Evolutionary conservation across 2,888 invertebrate species (phyloP).

Genomic region (Zeuzera pyrina): DNA sequence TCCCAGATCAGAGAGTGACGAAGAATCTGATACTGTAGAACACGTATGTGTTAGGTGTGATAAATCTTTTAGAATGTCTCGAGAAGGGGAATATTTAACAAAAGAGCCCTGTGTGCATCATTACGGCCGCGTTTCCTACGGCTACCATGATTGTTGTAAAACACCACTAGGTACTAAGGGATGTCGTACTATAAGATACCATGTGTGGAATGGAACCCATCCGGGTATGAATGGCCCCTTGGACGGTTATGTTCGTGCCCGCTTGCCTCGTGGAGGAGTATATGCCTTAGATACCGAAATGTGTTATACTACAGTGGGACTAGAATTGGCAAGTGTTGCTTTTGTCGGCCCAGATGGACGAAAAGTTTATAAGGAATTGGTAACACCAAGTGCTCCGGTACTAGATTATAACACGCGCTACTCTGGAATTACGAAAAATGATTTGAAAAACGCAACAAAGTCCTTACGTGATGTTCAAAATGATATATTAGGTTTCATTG

Average conservation of each 20-base stretch:
- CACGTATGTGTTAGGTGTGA: conserved; percentile 82
- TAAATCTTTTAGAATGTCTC: conserved; percentile 79
- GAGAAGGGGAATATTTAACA: conserved; percentile 80
- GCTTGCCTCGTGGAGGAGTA: conserved; percentile 69
- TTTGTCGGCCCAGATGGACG: conserved; percentile 83
- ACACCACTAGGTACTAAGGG: conserved; percentile 68
- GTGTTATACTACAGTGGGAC: conserved; percentile 91
- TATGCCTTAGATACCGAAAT: conserved; percentile 97
- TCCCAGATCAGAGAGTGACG: conserved; percentile 70
- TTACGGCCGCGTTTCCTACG: conserved; percentile 84
- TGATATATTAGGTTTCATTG: conserved; percentile 85
- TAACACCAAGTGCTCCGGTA: conserved; percentile 86
- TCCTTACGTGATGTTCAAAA: conserved; percentile 86
- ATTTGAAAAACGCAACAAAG: conserved; percentile 75
- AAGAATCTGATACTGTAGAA: conserved; percentile 71
- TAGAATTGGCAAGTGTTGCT: conserved; percentile 91
- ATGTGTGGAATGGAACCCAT: conserved; percentile 84
- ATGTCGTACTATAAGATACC: conserved; percentile 76
- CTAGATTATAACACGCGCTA: conserved; percentile 96
- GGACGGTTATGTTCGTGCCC: conserved; percentile 77
- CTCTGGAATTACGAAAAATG: conserved; percentile 86
- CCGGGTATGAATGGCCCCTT: conserved; percentile 83
- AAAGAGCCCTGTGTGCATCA: conserved; percentile 89
- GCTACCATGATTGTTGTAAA: conserved; percentile 81
- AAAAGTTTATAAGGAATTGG: conserved; percentile 86